A percentile compares a stretch with the other conserved stretches of the same genome.
Evolutionary conservation across 2,888 invertebrate species (phyloP).

Genomic region (Dryocosmus kuriphilus): DNA sequence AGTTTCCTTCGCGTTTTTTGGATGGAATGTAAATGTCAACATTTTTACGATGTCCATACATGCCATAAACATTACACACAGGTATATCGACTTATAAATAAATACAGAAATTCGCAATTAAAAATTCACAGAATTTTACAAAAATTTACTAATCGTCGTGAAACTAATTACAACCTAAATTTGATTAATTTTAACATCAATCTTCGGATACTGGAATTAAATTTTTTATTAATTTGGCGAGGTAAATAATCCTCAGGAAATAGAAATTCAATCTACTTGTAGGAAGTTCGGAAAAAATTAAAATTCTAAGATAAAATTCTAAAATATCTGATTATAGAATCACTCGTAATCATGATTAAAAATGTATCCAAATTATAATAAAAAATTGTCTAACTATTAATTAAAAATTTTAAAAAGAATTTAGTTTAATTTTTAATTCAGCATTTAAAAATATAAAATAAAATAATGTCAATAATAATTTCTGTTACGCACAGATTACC

Average conservation of each 20-base stretch:
- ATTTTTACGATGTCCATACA: conserved; percentile 45
- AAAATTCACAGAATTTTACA: no score
- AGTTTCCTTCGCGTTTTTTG: conserved; percentile 48
- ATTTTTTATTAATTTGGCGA: background rate
- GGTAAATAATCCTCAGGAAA: no score
- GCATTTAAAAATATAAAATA: background rate
- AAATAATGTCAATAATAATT: background rate
- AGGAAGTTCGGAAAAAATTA: no score
- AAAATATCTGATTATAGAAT: no score
- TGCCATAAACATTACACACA: conserved; percentile 5
- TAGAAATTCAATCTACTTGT: no score
- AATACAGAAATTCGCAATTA: conserved; percentile 14
- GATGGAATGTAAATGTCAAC: conserved; percentile 71
- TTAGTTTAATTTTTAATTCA: background rate
- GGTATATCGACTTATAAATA: conserved; percentile 38
- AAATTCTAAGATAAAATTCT: background rate
- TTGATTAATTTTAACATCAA: no score
- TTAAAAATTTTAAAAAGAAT: no score
- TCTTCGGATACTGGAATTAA: background rate
- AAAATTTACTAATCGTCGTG: no score
- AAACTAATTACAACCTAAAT: no score
- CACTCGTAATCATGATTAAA: no score
- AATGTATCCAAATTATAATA: no score
- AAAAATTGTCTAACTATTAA: no score
- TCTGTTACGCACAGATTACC: background rate